Percentiles rank a stretch among this genome's conserved stretches.
Conservation (phyloP, 2,888 invertebrate species). For the Drosophila lutescens region DNA sequence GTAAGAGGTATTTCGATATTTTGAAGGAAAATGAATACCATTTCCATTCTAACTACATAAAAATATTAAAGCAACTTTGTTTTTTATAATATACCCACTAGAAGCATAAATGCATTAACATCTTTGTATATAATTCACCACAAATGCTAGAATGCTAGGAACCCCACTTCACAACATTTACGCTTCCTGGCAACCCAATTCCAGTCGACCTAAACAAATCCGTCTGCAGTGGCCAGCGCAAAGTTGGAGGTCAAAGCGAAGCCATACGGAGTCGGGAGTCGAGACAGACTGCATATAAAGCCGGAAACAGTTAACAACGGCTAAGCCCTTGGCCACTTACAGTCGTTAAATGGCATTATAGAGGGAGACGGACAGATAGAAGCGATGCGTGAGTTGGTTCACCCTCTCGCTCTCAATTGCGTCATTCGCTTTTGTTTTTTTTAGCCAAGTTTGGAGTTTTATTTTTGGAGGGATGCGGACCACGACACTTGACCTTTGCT, state of each 20-base stretch:
- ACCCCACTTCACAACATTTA: neutral
- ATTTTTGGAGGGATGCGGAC: slow-evolving; percentile 49
- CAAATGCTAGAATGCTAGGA: too few species aligned
- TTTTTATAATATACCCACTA: too few species aligned
- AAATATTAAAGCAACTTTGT: too few species aligned
- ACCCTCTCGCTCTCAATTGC: slow-evolving; percentile 33
- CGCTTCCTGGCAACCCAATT: neutral
- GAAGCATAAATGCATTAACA: too few species aligned
- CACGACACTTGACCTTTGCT: slow-evolving; percentile 72
- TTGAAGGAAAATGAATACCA: too few species aligned
- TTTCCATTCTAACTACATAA: too few species aligned
- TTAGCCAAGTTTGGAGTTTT: slow-evolving; percentile 15
- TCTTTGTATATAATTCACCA: neutral
- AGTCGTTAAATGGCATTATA: slow-evolving; percentile 72
- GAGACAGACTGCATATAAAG: slow-evolving; percentile 54
- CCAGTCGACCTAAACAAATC: neutral
- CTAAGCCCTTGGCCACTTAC: slow-evolving; percentile 73
- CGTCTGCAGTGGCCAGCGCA: neutral
- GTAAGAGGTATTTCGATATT: too few species aligned
- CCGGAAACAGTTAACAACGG: slow-evolving; percentile 75
- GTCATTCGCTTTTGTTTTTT: slow-evolving; percentile 41
- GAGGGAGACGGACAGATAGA: slow-evolving; percentile 1
- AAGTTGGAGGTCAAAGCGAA: slow-evolving; percentile 57
- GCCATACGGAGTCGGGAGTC: slow-evolving; percentile 49
- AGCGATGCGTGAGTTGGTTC: slow-evolving; percentile 16